A percentile compares a stretch with the other conserved stretches of the same genome.
phyloP scores from a whole-genome alignment of 2,797 vertebrate species.

The Champsocephalus gunnari region DNA sequence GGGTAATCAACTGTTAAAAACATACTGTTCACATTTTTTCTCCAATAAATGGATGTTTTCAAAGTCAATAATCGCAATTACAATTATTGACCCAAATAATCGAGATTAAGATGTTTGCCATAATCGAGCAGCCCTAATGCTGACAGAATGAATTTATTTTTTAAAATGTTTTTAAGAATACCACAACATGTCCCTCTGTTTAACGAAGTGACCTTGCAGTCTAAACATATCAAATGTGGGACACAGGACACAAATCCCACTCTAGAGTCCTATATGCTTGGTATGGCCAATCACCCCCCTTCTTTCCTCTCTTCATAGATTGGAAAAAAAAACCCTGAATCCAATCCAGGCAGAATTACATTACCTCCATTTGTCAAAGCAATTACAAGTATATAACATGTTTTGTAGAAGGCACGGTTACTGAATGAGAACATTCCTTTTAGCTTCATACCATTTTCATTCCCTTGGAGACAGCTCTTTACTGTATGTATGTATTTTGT shows the following conservation, averaged over 20 bases:
- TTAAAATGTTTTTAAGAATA: neutral
- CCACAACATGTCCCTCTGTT: neutral
- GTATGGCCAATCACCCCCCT: neutral
- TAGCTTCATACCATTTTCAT: conserved; percentile 11
- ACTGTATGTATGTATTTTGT: conserved; percentile 32
- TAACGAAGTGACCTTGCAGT: neutral
- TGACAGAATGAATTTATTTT: neutral
- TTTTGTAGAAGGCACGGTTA: conserved; percentile 12
- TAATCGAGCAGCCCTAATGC: neutral
- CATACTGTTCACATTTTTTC: too few relatives aligned
- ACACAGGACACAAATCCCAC: neutral
- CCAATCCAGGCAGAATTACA: conserved; percentile 8
- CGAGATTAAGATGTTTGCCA: too few relatives aligned
- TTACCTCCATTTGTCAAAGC: conserved; percentile 19
- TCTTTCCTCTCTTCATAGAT: neutral
- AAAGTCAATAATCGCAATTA: too few relatives aligned
- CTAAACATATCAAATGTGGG: neutral
- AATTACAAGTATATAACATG: conserved; percentile 7
- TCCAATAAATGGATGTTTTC: too few relatives aligned
- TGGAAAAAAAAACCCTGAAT: neutral
- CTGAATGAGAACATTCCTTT: conserved; percentile 7
- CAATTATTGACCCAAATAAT: too few relatives aligned
- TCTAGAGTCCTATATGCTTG: neutral
- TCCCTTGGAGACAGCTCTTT: conserved; percentile 6
- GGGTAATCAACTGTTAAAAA: too few relatives aligned